These are phyloP conservation scores for Sitophilus oryzae DNA, from an alignment of 1,140 invertebrate genomes.

Conservation along the genomic window DNA sequence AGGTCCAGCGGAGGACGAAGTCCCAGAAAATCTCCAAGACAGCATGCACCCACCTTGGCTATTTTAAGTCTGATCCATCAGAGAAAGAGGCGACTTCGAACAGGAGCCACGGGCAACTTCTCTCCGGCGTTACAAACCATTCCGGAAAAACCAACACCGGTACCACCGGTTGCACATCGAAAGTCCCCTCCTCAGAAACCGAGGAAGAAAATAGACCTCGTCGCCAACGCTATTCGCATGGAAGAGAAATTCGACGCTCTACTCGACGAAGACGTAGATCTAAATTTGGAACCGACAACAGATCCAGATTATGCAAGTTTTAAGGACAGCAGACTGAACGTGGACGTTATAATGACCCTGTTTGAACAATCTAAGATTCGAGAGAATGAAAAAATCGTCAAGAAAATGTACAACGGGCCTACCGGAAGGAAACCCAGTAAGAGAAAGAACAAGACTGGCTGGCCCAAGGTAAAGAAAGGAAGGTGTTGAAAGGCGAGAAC, in stretches of 20 bases:
- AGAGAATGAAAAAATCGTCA: constrained; percentile 19
- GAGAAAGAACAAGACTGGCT: constrained; percentile 52
- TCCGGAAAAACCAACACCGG: constrained; percentile 15
- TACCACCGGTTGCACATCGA: background rate
- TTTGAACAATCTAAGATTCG: constrained; percentile 32
- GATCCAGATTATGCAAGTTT: constrained; percentile 16
- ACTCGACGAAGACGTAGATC: constrained; percentile 20
- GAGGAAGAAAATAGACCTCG: constrained; percentile 26
- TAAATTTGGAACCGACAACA: constrained; percentile 21
- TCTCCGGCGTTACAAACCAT: constrained; percentile 12
- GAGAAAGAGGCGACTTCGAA: constrained; percentile 38
- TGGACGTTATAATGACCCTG: constrained; percentile 32
- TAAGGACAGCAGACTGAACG: constrained; percentile 15
- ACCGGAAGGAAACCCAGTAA: constrained; percentile 28
- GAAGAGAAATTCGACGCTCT: constrained; percentile 29
- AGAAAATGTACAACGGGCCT: too few relatives aligned
- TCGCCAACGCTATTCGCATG: constrained; percentile 23
- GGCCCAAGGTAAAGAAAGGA: constrained; percentile 49
- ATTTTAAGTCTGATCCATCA: constrained; percentile 61
- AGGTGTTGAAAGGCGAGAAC: constrained; percentile 24
- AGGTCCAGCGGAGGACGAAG: constrained; percentile 47
- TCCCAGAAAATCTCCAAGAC: constrained; percentile 75
- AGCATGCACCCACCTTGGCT: constrained; percentile 77
- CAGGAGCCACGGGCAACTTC: background rate
- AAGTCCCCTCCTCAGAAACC: constrained; percentile 11